Base-by-base conservation (phyloP, 1,140 invertebrate genomes). In the Drosophila biarmipes region DNA sequence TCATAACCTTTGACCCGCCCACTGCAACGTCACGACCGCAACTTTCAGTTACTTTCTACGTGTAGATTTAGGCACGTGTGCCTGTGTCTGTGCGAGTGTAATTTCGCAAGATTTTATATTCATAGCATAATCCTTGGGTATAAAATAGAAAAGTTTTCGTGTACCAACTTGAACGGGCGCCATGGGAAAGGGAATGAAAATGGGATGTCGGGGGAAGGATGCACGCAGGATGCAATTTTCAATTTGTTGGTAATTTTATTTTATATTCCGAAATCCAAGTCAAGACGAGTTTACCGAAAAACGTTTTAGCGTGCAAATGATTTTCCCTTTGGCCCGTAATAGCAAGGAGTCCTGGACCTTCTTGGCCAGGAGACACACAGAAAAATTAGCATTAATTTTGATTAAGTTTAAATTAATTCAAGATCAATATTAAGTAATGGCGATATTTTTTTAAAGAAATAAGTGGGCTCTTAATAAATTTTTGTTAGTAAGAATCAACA, bases 181-280 rank as follows among this genome's bases (percentile, higher is more conserved):
- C 34, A 10, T 12, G 56, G 51, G 46, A 24, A 11, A 6, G 12
- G 17, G 8, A 11, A 11, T 12, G 17, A 7, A 15, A 10, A 1
- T 7, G 40, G 40, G 49, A 38, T 11, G 42, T 0, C 46, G 15
- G 14, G 31, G 58, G 52, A 15, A 45, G 49, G 69, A 67, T 64
- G 75, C 82, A 86, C 82, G 82, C 82, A 86, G 82, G 82, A 86
- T 86, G 82, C 82, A 86, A 86, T 86, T 86, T 86, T 86, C 82
- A 86, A 86, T 86, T 86, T 86, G 82, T 86, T 87, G 82, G 82
- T 86, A 87, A 86, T 86, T 86, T 86, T 86, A 86, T 86, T 86
- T 86, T 82, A 87, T 86, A 87, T 82, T 82, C 82, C 69, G 69
- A 86, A 89, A 86, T 86, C 84, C 86, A 86, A 87, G 82, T 86